Percentiles rank a stretch among this genome's conserved stretches.
phyloP scores from a whole-genome alignment of 2,888 invertebrate genomes.

The Habroteleia sp. region DNA sequence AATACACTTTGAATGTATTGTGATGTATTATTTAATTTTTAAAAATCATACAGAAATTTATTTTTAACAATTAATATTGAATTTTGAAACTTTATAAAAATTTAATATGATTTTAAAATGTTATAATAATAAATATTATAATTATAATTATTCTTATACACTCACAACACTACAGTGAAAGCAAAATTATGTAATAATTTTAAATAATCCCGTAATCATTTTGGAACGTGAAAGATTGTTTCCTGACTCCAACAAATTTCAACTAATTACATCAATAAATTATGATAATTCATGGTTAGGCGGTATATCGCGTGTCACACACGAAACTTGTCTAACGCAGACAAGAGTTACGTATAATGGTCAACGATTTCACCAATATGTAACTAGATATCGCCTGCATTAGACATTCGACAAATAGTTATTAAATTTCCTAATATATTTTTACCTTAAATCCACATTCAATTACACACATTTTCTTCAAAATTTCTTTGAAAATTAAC shows the following conservation, averaged over 20 bases:
- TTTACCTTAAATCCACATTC: not conserved
- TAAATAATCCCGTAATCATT: too few species aligned
- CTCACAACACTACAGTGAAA: too few species aligned
- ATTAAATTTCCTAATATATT: not conserved
- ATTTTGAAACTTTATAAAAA: too few species aligned
- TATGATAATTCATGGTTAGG: not conserved
- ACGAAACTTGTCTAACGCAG: constrained; percentile 22
- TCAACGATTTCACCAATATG: not conserved
- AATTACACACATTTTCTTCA: not conserved
- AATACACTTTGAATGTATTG: too few species aligned
- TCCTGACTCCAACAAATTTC: not conserved
- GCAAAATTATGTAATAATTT: too few species aligned
- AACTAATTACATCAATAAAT: not conserved
- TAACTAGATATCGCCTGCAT: not conserved
- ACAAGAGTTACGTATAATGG: constrained; percentile 20
- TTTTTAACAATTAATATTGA: too few species aligned
- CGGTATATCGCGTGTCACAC: constrained; percentile 4
- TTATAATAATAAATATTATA: too few species aligned
- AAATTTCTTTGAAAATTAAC: too few species aligned
- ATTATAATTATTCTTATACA: too few species aligned
- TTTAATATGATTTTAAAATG: too few species aligned
- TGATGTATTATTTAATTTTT: too few species aligned
- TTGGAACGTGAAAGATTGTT: not conserved
- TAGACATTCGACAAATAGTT: not conserved
- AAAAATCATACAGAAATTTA: too few species aligned